These are phyloP conservation scores for Peromyscus nudipes DNA, from an alignment of 2,797 vertebrate species.

Conservation along the genomic window DNA sequence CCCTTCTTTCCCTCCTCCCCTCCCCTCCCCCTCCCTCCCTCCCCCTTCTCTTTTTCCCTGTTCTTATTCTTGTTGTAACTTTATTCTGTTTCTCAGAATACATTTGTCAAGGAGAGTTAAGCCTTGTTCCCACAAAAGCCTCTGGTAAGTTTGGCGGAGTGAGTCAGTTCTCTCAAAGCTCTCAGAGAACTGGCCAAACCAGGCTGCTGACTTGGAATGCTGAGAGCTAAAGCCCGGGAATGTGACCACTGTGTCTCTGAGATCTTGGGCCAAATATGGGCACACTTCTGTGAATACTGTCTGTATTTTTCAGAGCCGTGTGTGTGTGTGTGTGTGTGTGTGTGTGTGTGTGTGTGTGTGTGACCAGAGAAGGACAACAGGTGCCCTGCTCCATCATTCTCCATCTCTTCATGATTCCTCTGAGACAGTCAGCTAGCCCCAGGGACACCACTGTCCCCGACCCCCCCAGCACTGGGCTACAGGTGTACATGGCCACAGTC, in stretches of 20 bases:
- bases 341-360: not conserved
- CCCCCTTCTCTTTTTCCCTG: too few relatives aligned
- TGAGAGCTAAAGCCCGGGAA: not conserved
- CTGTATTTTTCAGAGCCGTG: not conserved
- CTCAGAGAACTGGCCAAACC: not conserved
- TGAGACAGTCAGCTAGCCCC: not conserved
- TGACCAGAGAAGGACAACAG: not conserved
- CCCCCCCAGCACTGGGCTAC: not conserved
- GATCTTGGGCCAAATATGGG: not conserved
- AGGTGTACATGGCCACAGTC: too few relatives aligned
- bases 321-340: not conserved
- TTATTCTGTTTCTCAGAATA: not conserved
- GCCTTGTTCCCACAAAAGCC: not conserved
- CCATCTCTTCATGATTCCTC: not conserved
- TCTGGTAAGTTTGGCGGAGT: not conserved
- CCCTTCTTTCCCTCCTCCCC: accelerated
- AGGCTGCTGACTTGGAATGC: not conserved
- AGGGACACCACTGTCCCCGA: not conserved
- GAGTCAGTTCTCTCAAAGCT: not conserved
- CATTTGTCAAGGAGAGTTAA: not conserved
- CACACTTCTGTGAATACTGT: not conserved
- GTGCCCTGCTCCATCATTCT: not conserved
- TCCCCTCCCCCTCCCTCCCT: accelerated
- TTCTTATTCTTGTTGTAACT: not conserved
- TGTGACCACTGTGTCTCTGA: not conserved